Base-by-base conservation (phyloP, 1,140 invertebrate species). In the Ephestia elutella region DNA sequence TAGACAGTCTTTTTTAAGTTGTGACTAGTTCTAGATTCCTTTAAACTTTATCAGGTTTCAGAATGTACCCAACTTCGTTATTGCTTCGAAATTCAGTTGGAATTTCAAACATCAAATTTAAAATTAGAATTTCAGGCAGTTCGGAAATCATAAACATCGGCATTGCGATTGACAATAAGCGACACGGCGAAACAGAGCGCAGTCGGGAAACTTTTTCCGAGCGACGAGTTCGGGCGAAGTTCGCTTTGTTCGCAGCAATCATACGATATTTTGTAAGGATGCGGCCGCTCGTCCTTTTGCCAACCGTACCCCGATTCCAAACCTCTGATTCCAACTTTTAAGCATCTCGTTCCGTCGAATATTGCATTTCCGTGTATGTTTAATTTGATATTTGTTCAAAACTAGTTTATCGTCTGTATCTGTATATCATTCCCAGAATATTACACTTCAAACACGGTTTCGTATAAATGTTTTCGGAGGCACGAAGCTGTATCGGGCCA, bases 271-370 rank as follows among this genome's bases (percentile, higher is more conserved):
- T 86, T 86, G 80, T 86, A 85, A 87, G 85, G 85, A 86, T 87
- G 78, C 82, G 69, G 60, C 51, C 20, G 62, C 63, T 68, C 63
- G 53, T 75, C 71, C 65, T 72, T 82, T 74, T 82, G 82, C 79
- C 62, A 63, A 81, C 84, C 70, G 73, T 82, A 85, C 82, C 57
- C 73, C 81, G 80, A 80, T 78, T 79, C 68, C 73, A 73, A 79
- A 82, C 59, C 79, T 86, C 85, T 87, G 82, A 87, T 80, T 76
- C 73, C 72, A 85, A 87, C 84, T 87, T 87, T 86, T 87, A 85
- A 84, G 75, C 80, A 78, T 78, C 73, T 77, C 71, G 66, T 82
- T 76, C 78, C 76, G 73, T 78, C 21, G 71, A 73, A 80, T 87
- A 86, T 84, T 84, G 81, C 80, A 77, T 83, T 86, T 82, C 68